phyloP scores from a whole-genome alignment of 2,113 vertebrate genomes.

The Jaculus jaculus region DNA sequence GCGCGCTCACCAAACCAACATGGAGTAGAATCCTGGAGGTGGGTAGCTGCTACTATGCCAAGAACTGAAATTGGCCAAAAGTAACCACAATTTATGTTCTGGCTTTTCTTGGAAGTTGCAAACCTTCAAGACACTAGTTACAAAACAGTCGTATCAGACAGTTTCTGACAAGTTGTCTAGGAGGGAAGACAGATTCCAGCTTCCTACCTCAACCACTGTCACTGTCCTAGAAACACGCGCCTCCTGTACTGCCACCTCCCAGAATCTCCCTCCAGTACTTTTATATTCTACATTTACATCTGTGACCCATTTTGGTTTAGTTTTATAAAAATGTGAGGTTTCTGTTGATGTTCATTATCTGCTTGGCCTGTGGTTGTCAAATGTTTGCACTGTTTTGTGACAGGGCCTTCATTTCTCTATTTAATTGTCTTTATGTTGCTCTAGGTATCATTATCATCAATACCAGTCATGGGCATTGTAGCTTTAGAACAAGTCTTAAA shows the following conservation, averaged over 20 bases:
- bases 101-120: not conserved
- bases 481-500: conserved; percentile 31
- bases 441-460: not conserved
- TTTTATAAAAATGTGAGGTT: conserved; percentile 24
- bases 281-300: not conserved
- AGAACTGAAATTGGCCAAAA: not conserved
- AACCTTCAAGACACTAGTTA: not conserved
- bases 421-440: conserved; percentile 5
- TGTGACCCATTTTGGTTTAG: conserved; percentile 3
- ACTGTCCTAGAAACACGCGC: not conserved
- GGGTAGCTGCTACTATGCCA: not conserved
- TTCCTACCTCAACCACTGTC: not conserved
- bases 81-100: not conserved
- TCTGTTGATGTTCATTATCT: not conserved
- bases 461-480: not conserved
- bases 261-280: not conserved
- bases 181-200: not conserved
- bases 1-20: not conserved
- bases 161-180: not conserved
- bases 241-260: not conserved
- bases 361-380: not conserved
- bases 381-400: not conserved
- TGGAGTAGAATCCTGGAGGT: not conserved
- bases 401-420: not conserved
- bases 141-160: not conserved